Conservation (phyloP, 1,140 invertebrate species). For the Diploscapter pachys region DNA sequence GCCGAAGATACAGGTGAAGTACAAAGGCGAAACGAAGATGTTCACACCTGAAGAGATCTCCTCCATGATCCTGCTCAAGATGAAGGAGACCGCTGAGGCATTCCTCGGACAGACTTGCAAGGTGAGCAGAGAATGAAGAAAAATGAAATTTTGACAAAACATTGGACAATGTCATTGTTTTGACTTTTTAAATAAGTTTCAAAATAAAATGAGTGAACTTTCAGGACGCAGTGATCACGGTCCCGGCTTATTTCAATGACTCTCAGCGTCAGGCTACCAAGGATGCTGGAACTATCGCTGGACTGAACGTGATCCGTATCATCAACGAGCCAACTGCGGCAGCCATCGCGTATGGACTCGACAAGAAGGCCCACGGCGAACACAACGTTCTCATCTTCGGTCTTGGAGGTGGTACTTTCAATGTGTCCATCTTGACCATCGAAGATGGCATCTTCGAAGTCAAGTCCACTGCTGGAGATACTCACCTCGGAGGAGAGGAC, state of each 20-base stretch:
- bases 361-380: conserved; percentile 69
- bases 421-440: conserved; percentile 90
- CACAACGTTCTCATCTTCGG: conserved; percentile 74
- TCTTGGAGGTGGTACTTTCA: conserved; percentile 93
- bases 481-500: conserved; percentile 94
- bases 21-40: conserved; percentile 82
- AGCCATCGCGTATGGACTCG: conserved; percentile 77
- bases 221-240: conserved; percentile 53
- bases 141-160: conserved; percentile 7
- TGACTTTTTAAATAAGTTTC: not conserved
- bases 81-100: conserved; percentile 68
- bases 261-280: conserved; percentile 72
- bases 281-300: conserved; percentile 72
- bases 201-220: not conserved
- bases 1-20: conserved; percentile 58
- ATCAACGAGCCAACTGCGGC: conserved; percentile 78
- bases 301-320: conserved; percentile 68
- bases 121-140: not conserved
- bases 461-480: conserved; percentile 93
- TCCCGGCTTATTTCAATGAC: conserved; percentile 69
- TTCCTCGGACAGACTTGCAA: conserved; percentile 73
- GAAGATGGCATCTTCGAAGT: conserved; percentile 91
- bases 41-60: conserved; percentile 87
- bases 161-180: not conserved
- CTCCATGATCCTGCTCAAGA: conserved; percentile 74